phyloP scores from a whole-genome alignment of 2,113 vertebrate species.

The Cyprinodon brontotheroides region DNA sequence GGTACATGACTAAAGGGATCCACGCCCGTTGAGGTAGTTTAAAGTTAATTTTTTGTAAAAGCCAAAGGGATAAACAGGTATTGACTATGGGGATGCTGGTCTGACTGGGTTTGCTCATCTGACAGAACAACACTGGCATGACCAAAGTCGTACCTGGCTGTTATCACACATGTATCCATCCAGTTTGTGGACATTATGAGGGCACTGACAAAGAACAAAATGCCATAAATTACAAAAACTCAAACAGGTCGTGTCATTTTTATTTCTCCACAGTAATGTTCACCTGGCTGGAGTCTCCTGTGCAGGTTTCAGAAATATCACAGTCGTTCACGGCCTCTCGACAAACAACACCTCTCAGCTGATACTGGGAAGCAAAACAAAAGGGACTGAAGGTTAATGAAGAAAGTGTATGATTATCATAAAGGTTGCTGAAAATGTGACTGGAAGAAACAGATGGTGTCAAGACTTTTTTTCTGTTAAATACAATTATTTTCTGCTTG shows the following conservation, averaged over 20 bases:
- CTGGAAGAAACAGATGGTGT: no score
- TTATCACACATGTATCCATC: slow-evolving; percentile 91
- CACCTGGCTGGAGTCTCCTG: slow-evolving; percentile 96
- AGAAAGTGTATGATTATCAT: neutral
- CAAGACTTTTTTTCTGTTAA: no score
- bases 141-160: slow-evolving; percentile 81
- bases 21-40: no score
- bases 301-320: slow-evolving; percentile 92
- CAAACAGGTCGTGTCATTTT: neutral
- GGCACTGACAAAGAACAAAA: slow-evolving; percentile 80
- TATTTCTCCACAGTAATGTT: neutral
- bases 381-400: neutral
- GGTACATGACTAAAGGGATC: no score
- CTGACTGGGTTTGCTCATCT: no score
- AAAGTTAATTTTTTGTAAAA: no score
- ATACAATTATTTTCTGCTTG: no score
- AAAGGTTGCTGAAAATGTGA: neutral
- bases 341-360: slow-evolving; percentile 87
- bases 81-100: no score
- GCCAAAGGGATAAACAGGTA: no score
- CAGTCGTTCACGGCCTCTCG: slow-evolving; percentile 92
- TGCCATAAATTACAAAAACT: neutral
- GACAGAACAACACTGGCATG: neutral
- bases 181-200: slow-evolving; percentile 93
- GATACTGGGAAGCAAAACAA: slow-evolving; percentile 78